Evolutionary conservation across 2,797 vertebrate species (phyloP).

Genomic region (Alcedo atthis): DNA sequence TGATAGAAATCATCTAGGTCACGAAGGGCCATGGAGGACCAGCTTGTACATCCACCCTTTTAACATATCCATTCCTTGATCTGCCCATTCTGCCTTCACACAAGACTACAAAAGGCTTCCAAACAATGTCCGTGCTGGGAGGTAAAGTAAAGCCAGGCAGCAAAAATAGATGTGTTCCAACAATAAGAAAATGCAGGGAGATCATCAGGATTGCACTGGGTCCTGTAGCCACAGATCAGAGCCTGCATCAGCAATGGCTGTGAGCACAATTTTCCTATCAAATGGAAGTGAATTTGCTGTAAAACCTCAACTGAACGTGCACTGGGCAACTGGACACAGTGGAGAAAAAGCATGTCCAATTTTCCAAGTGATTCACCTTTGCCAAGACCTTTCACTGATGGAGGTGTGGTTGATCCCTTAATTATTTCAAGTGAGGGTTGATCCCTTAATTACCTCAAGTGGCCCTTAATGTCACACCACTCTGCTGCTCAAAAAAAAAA

Average conservation of each 20-base stretch:
- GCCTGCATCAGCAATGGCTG: background rate
- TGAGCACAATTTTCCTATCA: background rate
- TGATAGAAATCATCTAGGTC: background rate
- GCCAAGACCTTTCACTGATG: background rate
- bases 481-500: background rate
- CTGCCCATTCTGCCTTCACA: background rate
- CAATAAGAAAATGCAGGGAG: background rate
- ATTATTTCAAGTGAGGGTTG: background rate
- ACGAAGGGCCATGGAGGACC: background rate
- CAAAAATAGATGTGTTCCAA: background rate
- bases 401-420: background rate
- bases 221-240: background rate
- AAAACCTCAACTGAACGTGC: background rate
- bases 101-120: background rate
- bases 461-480: background rate
- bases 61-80: background rate
- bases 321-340: background rate
- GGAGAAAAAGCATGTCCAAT: background rate
- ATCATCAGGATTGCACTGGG: fast-evolving
- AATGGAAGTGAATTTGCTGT: background rate
- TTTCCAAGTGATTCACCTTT: background rate
- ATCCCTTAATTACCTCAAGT: background rate
- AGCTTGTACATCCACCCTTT: background rate
- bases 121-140: background rate
- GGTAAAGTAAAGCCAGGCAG: background rate